phyloP scores from a whole-genome alignment of 2,797 vertebrate species.

The Lagorchestes hirsutus region DNA sequence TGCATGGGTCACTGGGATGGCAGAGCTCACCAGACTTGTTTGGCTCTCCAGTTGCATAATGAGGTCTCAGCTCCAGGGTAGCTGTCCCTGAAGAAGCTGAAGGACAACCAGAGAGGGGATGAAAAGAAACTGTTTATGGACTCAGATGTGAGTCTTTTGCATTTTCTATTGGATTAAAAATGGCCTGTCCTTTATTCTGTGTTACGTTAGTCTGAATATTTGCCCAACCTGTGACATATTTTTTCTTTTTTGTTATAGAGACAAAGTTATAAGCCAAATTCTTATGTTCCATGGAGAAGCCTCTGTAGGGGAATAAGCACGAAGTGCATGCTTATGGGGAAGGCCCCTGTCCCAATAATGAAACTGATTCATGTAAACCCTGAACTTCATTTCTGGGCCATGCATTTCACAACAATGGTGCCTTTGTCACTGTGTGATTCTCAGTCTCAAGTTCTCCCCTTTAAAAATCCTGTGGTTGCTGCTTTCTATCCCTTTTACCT shows the following conservation, averaged over 20 bases:
- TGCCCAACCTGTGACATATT: background rate
- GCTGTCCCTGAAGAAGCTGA: background rate
- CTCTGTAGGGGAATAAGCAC: background rate
- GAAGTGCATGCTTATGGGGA: background rate
- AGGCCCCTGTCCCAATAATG: background rate
- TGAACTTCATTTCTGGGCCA: background rate
- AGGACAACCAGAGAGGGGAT: background rate
- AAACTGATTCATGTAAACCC: background rate
- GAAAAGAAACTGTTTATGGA: background rate
- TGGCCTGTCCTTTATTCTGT: background rate
- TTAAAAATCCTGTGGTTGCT: background rate
- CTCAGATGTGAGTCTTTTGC: background rate
- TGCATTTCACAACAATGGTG: background rate
- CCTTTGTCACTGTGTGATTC: background rate
- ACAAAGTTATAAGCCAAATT: too few species aligned
- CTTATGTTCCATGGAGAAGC: too few species aligned
- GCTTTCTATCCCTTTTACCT: background rate
- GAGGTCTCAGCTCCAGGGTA: background rate
- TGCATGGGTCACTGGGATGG: too few species aligned
- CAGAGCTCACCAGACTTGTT: too few species aligned
- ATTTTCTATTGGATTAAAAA: background rate
- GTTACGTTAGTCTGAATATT: background rate
- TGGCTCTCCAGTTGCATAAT: background rate
- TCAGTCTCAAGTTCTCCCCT: background rate
- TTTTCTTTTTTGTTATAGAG: too few species aligned